Percentiles rank a stretch among this genome's conserved stretches.
Evolutionary conservation across 1,140 invertebrate genomes (phyloP).

Genomic region (Bursaphelenchus mucronatus): DNA sequence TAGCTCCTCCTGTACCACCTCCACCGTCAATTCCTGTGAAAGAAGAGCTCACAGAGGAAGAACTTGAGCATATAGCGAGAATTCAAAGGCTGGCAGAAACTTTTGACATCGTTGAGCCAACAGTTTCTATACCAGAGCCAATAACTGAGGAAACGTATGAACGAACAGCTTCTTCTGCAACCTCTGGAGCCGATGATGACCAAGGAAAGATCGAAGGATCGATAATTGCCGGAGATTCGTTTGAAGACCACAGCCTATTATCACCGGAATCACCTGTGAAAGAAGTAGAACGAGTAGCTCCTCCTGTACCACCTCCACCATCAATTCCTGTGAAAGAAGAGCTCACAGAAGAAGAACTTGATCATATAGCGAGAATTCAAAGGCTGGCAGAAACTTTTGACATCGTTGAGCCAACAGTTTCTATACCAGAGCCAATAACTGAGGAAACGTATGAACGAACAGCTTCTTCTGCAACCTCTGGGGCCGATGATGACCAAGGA

Average conservation of each 20-base stretch:
- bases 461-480: neutral
- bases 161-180: neutral
- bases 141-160: too few relatives aligned
- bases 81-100: neutral
- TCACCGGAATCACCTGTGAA: conserved; percentile 1
- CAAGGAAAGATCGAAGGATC: neutral
- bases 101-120: neutral
- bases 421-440: neutral
- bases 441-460: neutral
- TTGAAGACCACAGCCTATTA: conserved; percentile 1
- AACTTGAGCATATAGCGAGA: conserved; percentile 7
- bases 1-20: conserved; percentile 7
- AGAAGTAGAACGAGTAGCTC: too few relatives aligned
- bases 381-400: conserved; percentile 18
- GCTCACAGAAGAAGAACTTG: conserved; percentile 26
- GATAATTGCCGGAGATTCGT: conserved; percentile 10
- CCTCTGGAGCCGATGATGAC: conserved; percentile 15
- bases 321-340: conserved; percentile 5
- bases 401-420: neutral
- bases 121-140: neutral
- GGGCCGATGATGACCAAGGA: neutral
- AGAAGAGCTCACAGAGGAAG: conserved; percentile 1
- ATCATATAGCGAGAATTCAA: conserved; percentile 34
- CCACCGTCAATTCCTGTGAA: neutral
- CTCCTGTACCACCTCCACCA: neutral